Evolutionary conservation across 2,888 invertebrate species (phyloP), one percentile per base, ranked within the genome.

Genomic region (Schizotus pectinicornis): DNA sequence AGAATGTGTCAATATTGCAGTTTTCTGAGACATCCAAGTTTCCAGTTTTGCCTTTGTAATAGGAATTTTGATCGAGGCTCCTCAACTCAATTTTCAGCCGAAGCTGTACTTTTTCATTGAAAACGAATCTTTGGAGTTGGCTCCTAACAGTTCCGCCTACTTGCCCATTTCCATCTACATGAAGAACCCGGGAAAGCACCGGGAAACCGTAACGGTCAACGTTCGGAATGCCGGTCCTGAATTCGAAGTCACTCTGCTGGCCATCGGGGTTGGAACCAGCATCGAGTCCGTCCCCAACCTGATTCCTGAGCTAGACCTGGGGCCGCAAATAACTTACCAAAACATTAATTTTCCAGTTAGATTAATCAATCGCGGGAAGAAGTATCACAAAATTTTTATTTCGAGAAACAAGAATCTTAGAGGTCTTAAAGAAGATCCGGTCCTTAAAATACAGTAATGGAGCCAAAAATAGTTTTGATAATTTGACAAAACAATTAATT

Each of bases 221-320:
- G 63, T 83, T 22, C 56, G 67, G 7, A 79, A 83, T 22, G 22
- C 22, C 51, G 78, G 80, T 31, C 75, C 78, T 1, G 73, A 80
- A 12, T 67, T 69, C 3, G 76, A 82, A 9, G 81, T 84, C 3
- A 52, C 60, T 9, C 68, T 90, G 35, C 80, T 79, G 22, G 88
- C 85, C 0, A 82, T 81, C 59, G 90, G 89, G 8, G 77, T 84
- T 38, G 91, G 91, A 2, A 86, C 87, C 0, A 87, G 87, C 60
- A 86, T 91, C 59, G 68, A 84, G 14, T 84, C 86, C 8, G 83
- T 86, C 39, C 88, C 89, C 0, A 74, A 80, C 0, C 79, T 88
- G 47, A 82, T 84, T 36, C 84, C 83, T 13, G 78, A 71, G 12
- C 79, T 87, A 45, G 77, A 85, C 59, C 81, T 89, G 39, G 89